These are phyloP conservation scores for Gymnosoma rotundatum DNA, from an alignment of 2,888 invertebrate genomes.

Conservation along the genomic window DNA sequence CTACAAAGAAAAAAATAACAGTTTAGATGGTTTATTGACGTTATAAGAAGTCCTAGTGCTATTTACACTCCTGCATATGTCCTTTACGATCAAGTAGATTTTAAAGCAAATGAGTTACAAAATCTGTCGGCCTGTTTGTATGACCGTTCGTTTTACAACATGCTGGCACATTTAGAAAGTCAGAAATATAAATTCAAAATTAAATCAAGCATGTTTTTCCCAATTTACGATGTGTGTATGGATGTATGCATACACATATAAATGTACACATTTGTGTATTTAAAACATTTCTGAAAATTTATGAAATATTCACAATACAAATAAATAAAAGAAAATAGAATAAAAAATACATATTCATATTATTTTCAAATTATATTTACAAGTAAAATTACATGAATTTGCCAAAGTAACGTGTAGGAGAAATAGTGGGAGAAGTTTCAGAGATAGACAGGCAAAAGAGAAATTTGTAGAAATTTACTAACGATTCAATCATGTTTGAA, in stretches of 20 bases:
- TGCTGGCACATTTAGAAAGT: no score
- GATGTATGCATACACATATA: no score
- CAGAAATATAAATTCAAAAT: no score
- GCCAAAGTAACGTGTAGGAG: background rate
- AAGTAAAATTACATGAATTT: background rate
- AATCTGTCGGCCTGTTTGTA: no score
- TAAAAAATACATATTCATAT: background rate
- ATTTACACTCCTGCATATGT: no score
- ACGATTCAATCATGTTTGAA: conserved; percentile 15
- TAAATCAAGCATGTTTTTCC: conserved; percentile 20
- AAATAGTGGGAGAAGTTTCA: background rate
- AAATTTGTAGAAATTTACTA: conserved; percentile 6
- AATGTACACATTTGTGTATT: background rate
- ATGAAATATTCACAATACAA: background rate
- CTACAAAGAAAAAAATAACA: no score
- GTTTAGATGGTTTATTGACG: no score
- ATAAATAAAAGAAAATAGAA: no score
- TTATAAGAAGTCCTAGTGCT: no score
- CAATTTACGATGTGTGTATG: background rate
- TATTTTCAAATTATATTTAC: background rate
- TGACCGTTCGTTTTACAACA: no score
- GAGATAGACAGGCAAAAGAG: background rate
- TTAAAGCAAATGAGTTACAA: no score
- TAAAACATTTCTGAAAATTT: background rate
- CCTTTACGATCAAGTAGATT: no score